Percentiles rank a stretch among this genome's conserved stretches.
Evolutionary conservation across 2,888 invertebrate species (phyloP).

Genomic region (Folsomia manolachei): DNA sequence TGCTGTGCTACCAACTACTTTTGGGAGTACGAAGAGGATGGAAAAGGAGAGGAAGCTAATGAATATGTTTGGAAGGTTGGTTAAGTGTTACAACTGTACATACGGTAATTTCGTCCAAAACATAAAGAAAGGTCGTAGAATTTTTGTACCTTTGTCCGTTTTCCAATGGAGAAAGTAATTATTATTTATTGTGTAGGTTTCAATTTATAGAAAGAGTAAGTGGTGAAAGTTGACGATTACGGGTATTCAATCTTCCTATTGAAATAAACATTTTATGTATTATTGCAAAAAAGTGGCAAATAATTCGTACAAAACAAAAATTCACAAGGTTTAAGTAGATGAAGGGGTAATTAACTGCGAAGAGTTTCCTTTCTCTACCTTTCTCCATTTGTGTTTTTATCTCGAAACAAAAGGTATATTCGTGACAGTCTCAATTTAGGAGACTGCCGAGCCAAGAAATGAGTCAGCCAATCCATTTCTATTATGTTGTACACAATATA

Average conservation of each 20-base stretch:
- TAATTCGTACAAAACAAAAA: too few relatives aligned
- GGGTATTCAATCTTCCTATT: too few relatives aligned
- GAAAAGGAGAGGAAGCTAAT: too few relatives aligned
- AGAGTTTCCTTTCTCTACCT: constrained; percentile 14
- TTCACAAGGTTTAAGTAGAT: neutral
- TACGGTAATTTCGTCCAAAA: too few relatives aligned
- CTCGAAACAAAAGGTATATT: constrained; percentile 14
- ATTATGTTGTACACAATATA: neutral
- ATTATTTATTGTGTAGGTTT: neutral
- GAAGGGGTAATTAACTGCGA: constrained; percentile 22
- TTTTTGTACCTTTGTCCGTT: too few relatives aligned
- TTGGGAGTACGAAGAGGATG: neutral
- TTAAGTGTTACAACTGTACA: too few relatives aligned
- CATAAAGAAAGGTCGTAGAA: too few relatives aligned
- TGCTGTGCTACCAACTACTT: neutral
- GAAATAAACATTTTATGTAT: too few relatives aligned
- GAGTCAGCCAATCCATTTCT: constrained; percentile 13
- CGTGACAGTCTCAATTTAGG: constrained; percentile 23
- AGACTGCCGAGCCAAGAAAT: neutral
- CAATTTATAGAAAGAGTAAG: too few relatives aligned
- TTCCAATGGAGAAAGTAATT: neutral
- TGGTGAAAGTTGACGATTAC: too few relatives aligned
- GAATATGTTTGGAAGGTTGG: too few relatives aligned
- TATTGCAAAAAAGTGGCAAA: too few relatives aligned
- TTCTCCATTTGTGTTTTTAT: neutral